These are phyloP conservation scores for Xestobium rufovillosum DNA, from an alignment of 2,888 invertebrate species.

Conservation along the genomic window DNA sequence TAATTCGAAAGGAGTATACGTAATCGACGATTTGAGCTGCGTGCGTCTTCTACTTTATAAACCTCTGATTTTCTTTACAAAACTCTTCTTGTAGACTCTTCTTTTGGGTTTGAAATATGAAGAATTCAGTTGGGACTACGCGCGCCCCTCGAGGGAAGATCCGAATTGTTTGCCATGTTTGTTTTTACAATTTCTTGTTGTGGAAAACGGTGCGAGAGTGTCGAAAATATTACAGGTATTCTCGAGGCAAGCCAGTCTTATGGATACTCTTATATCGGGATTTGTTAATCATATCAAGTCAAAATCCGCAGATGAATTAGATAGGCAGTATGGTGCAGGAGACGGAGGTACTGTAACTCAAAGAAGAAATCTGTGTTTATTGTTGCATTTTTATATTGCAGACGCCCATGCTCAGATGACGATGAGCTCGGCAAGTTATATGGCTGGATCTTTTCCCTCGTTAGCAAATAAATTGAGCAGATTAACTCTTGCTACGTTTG, in stretches of 20 bases:
- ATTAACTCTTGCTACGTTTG: slow-evolving; percentile 81
- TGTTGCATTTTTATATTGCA: slow-evolving; percentile 8
- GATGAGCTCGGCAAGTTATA: slow-evolving; percentile 35
- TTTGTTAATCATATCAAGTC: slow-evolving; percentile 70
- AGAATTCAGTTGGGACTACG: slow-evolving; percentile 89
- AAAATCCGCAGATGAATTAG: slow-evolving; percentile 42
- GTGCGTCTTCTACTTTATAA: slow-evolving; percentile 50
- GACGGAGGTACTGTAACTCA: slow-evolving; percentile 25
- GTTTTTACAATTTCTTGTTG: slow-evolving; percentile 81
- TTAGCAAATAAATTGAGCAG: slow-evolving; percentile 80
- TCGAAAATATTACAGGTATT: slow-evolving; percentile 74
- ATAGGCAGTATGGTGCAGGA: slow-evolving; percentile 23
- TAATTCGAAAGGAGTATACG: slow-evolving; percentile 74
- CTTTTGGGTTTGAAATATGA: slow-evolving; percentile 79
- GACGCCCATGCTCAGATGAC: slow-evolving; percentile 43
- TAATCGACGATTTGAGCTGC: slow-evolving; percentile 77
- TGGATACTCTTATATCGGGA: slow-evolving; percentile 77
- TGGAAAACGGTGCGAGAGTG: slow-evolving; percentile 67
- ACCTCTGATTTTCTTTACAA: slow-evolving; percentile 1
- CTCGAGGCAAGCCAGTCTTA: slow-evolving; percentile 71
- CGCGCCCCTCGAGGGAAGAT: slow-evolving; percentile 77
- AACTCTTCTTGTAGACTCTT: slow-evolving; percentile 57
- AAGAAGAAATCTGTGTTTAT: slow-evolving; percentile 33
- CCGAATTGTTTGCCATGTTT: slow-evolving; percentile 84
- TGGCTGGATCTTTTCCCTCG: slow-evolving; percentile 54